These are phyloP conservation scores for Drosophila vallismaia DNA, from an alignment of 2,888 invertebrate genomes.

Conservation along the genomic window DNA sequence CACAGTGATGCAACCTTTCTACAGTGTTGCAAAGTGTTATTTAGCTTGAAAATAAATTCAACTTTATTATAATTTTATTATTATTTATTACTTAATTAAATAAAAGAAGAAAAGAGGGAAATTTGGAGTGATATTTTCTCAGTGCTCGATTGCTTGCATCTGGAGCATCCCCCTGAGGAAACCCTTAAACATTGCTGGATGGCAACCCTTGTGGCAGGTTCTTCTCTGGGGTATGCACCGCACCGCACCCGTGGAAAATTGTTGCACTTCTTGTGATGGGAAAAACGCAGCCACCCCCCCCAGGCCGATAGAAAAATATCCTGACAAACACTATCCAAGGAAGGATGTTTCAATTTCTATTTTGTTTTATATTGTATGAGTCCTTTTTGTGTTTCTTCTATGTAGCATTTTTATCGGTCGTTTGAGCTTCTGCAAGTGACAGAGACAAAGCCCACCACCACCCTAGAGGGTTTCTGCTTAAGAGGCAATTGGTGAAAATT, in stretches of 20 bases:
- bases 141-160: slow-evolving; percentile 26
- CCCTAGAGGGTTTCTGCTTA: slow-evolving; percentile 47
- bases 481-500: slow-evolving; percentile 54
- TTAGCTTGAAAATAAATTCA: background rate
- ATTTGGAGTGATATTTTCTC: slow-evolving; percentile 8
- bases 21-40: too few species aligned
- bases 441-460: slow-evolving; percentile 41
- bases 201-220: slow-evolving; percentile 80
- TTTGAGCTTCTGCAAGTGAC: slow-evolving; percentile 59
- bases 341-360: slow-evolving; percentile 81
- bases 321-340: slow-evolving; percentile 51
- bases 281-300: slow-evolving; percentile 52
- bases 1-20: too few species aligned
- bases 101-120: background rate
- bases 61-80: background rate
- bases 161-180: slow-evolving; percentile 25
- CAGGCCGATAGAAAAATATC: too few species aligned
- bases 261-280: slow-evolving; percentile 61
- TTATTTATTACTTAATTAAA: background rate
- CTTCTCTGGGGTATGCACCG: slow-evolving; percentile 22
- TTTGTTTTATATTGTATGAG: slow-evolving; percentile 61
- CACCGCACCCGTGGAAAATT: slow-evolving; percentile 56
- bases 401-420: slow-evolving; percentile 71
- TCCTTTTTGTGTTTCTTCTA: slow-evolving; percentile 6
- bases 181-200: slow-evolving; percentile 31